Evolutionary conservation across 2,797 vertebrate genomes (phyloP).

Genomic region (Typhlichthys eigenmanni): DNA sequence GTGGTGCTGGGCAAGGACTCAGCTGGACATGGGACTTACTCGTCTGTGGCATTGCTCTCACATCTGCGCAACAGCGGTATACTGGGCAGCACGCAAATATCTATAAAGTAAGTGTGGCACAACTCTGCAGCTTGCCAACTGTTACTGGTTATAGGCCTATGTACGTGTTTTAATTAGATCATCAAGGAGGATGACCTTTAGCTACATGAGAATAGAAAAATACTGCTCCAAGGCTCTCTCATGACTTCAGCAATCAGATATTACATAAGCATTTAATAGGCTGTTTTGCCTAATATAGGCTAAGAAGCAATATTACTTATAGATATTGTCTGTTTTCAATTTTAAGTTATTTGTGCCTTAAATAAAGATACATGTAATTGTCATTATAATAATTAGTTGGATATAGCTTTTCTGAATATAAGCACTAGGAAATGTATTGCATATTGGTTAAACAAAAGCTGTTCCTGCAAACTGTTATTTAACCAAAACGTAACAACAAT

Average conservation of each 20-base stretch:
- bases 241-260: background rate
- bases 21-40: constrained; percentile 65
- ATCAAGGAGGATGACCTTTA: background rate
- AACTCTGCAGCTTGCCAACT: background rate
- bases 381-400: constrained; percentile 23
- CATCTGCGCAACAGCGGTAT: constrained; percentile 50
- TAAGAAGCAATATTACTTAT: no score
- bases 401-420: background rate
- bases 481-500: no score
- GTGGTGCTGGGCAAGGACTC: constrained; percentile 70
- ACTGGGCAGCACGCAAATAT: constrained; percentile 42
- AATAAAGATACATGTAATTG: background rate
- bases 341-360: background rate
- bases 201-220: background rate
- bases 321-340: background rate
- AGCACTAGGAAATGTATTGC: background rate
- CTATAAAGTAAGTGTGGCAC: constrained; percentile 65
- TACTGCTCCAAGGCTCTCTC: background rate
- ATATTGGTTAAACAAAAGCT: background rate
- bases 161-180: background rate
- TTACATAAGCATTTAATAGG: background rate
- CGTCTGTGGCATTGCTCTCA: constrained; percentile 56
- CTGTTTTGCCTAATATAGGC: no score
- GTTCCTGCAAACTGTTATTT: background rate
- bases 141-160: background rate